Evolutionary conservation across 2,888 invertebrate genomes (phyloP), one percentile per base, ranked within the genome.

Genomic region (Ypsolopha sequella): DNA sequence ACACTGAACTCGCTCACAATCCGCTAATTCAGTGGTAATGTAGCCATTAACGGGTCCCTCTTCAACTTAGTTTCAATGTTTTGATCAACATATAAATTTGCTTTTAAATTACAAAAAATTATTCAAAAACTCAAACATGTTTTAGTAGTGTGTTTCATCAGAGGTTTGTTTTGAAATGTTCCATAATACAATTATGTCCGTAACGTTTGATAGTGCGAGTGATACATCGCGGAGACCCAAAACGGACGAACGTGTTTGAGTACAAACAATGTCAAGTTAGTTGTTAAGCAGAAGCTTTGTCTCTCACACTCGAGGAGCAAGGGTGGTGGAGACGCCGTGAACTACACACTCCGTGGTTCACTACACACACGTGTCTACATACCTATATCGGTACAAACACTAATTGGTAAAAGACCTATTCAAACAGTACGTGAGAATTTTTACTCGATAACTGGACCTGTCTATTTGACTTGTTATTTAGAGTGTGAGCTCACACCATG

Each of bases 351-450:
- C 13, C 43, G 43, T 14, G 11, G 43, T 14, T 11, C 6, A 8
- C 38, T 6, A 43, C 13, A 34, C 45, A 45, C 33, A 10, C 24
- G 43, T 33, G 34, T 11, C 43, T 8, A 63, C 68, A 62, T 68
- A 71, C 69, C 65, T 76, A 72, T 76, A 78, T 80, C 77, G 80
- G 80, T 84, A 78, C 78, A 80, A 84, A 85, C 79, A 81, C 80
- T 84, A 84, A 84, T 85, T 84, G 80, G 80, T 82, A 80, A 82
- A 80, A 84, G 82, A 76, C 85, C 84, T 82, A 79, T 76, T 74
- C 82, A 85, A 84, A 85, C 81, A 85, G 60, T 68, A 79, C 78
- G 77, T 77, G 82, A 76, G 77, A 79, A 80, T 80, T 84, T 85
- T 84, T 79, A 81, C 79, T 75, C 62, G 69, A 81, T 85, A 80